These are phyloP conservation scores for Bimastos eiseni DNA, from an alignment of 2,888 invertebrate genomes.

Conservation along the genomic window DNA sequence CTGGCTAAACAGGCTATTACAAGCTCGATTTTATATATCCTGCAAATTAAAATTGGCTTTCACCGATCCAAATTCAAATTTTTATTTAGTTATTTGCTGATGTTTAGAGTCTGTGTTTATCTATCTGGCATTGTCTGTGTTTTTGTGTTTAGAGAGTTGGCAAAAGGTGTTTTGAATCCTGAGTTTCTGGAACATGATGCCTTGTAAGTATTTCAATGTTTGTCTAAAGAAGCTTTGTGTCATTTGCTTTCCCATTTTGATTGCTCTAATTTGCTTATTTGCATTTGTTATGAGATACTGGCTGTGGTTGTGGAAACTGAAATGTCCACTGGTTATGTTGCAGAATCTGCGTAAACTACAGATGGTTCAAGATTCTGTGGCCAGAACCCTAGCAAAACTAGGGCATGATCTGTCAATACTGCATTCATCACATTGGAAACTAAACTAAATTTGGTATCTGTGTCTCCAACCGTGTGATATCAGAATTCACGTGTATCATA, in stretches of 20 bases:
- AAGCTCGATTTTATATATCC: not conserved
- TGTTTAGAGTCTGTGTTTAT: not conserved
- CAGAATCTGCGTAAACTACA: not conserved
- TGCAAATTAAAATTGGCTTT: not conserved
- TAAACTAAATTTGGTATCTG: too few relatives aligned
- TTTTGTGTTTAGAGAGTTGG: conserved; percentile 67
- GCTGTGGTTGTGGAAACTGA: too few relatives aligned
- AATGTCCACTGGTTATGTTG: not conserved
- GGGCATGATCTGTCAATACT: too few relatives aligned
- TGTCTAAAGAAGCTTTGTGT: not conserved
- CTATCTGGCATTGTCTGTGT: not conserved
- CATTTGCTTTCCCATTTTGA: not conserved
- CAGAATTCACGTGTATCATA: too few relatives aligned
- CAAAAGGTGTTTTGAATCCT: conserved; percentile 72
- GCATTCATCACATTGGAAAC: too few relatives aligned
- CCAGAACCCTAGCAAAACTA: too few relatives aligned
- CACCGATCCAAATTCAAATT: not conserved
- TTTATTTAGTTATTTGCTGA: not conserved
- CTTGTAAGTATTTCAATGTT: conserved; percentile 69
- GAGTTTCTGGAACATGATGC: conserved; percentile 77
- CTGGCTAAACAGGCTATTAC: not conserved
- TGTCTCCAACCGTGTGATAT: too few relatives aligned
- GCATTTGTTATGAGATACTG: not conserved
- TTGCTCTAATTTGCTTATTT: not conserved
- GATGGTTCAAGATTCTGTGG: too few relatives aligned